Evolutionary conservation across 2,888 invertebrate species (phyloP).

Genomic region (Zhuqinia jingwanae): DNA sequence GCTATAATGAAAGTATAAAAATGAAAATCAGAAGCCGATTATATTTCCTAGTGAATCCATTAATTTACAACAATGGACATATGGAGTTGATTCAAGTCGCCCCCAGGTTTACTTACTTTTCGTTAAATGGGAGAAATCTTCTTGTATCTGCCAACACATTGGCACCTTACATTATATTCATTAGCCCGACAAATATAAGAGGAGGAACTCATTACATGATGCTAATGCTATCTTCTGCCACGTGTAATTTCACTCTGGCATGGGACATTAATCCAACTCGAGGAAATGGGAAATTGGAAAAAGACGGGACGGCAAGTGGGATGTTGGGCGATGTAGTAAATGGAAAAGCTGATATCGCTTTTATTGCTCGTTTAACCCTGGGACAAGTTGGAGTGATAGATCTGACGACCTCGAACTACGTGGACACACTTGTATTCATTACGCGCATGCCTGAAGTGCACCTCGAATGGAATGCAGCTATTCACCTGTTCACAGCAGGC

Average conservation of each 20-base stretch:
- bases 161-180: slow-evolving; percentile 66
- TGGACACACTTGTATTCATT: slow-evolving; percentile 70
- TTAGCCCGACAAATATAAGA: background rate
- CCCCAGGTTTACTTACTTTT: background rate
- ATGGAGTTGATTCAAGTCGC: slow-evolving; percentile 38
- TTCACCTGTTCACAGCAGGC: slow-evolving; percentile 53
- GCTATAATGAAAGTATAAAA: background rate
- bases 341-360: slow-evolving; percentile 70
- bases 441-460: slow-evolving; percentile 57
- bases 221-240: slow-evolving; percentile 41
- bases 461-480: slow-evolving; percentile 69
- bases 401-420: slow-evolving; percentile 66
- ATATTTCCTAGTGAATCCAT: slow-evolving; percentile 40
- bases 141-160: slow-evolving; percentile 70
- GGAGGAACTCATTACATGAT: slow-evolving; percentile 75
- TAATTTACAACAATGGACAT: slow-evolving; percentile 37
- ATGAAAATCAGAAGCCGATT: background rate
- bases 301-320: slow-evolving; percentile 66
- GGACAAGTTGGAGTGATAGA: slow-evolving; percentile 74
- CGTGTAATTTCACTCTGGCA: slow-evolving; percentile 70
- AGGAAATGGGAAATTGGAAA: slow-evolving; percentile 64
- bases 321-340: slow-evolving; percentile 73
- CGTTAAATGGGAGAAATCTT: slow-evolving; percentile 53
- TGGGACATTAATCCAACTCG: slow-evolving; percentile 69
- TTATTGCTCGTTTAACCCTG: slow-evolving; percentile 69